phyloP scores from a whole-genome alignment of 1,140 invertebrate genomes.

The Neodiprion fabricii region DNA sequence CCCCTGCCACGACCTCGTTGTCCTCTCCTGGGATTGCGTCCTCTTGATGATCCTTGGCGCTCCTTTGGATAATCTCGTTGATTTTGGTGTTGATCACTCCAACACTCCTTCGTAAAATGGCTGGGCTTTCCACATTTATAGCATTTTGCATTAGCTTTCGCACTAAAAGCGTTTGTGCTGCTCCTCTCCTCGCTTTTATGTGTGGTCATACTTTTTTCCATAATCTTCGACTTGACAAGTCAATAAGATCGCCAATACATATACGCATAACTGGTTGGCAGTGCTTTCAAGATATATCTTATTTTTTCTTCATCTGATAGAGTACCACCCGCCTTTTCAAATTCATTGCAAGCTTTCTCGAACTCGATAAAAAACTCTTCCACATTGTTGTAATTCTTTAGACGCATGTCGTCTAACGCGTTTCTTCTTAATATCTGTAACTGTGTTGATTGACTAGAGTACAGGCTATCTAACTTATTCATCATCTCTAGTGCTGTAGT shows the following conservation, averaged over 20 bases:
- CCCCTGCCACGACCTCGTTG: background rate
- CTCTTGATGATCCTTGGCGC: too few species aligned
- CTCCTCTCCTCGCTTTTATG: slow-evolving; percentile 38
- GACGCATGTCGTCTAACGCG: slow-evolving; percentile 14
- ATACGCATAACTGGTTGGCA: slow-evolving; percentile 15
- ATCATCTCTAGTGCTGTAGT: slow-evolving; percentile 15
- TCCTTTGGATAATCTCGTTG: too few species aligned
- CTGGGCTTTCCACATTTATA: slow-evolving; percentile 34
- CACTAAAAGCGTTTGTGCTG: slow-evolving; percentile 33
- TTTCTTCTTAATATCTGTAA: slow-evolving; percentile 10
- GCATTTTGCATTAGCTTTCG: slow-evolving; percentile 28
- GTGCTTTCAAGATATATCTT: slow-evolving; percentile 42
- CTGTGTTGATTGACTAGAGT: background rate
- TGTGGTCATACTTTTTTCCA: slow-evolving; percentile 43
- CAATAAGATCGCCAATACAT: slow-evolving; percentile 23
- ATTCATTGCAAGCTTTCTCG: slow-evolving; percentile 40
- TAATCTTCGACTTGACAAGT: slow-evolving; percentile 49
- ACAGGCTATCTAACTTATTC: slow-evolving; percentile 15
- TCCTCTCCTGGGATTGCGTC: too few species aligned
- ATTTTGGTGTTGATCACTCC: background rate
- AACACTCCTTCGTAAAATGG: slow-evolving; percentile 32
- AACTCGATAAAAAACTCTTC: slow-evolving; percentile 47
- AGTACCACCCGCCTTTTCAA: slow-evolving; percentile 38
- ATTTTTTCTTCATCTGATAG: slow-evolving; percentile 41
- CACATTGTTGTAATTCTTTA: slow-evolving; percentile 31